Percentiles rank a stretch among this genome's conserved stretches.
Conservation (phyloP, 1,140 invertebrate species). For the Antheraea pernyi region DNA sequence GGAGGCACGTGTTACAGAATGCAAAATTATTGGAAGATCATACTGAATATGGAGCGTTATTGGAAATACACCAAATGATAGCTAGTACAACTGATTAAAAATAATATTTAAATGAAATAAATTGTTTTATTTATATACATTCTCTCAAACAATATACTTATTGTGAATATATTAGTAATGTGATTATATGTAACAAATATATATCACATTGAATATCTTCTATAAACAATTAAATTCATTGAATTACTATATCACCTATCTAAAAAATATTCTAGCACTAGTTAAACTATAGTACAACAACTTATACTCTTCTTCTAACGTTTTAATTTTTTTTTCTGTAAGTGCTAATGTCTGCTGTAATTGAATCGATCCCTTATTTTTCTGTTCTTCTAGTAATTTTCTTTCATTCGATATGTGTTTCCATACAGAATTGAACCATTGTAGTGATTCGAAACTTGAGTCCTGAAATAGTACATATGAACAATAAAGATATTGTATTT, state of each 20-base stretch:
- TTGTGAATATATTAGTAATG: background rate
- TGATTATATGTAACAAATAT: too few relatives aligned
- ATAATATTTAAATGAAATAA: conserved; percentile 14
- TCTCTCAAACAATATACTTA: background rate
- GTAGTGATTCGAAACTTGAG: conserved; percentile 93
- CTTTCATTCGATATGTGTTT: conserved; percentile 84
- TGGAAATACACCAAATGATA: conserved; percentile 35
- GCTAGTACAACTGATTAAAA: conserved; percentile 30
- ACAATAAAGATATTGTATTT: background rate
- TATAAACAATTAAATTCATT: too few relatives aligned
- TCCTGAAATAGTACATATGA: conserved; percentile 48
- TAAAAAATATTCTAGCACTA: conserved; percentile 97
- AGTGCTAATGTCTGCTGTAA: conserved; percentile 96
- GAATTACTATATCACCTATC: conserved; percentile 48
- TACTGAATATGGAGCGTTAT: conserved; percentile 33
- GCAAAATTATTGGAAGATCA: conserved; percentile 36
- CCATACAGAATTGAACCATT: conserved; percentile 97
- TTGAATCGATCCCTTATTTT: conserved; percentile 78
- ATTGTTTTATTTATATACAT: conserved; percentile 1
- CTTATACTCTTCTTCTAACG: conserved; percentile 93
- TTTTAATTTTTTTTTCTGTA: conserved; percentile 92
- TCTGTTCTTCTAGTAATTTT: conserved; percentile 80
- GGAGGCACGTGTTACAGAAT: conserved; percentile 21
- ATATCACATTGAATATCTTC: too few relatives aligned
- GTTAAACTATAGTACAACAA: conserved; percentile 94